A percentile compares a stretch with the other conserved stretches of the same genome.
Conservation (phyloP, 1,140 invertebrate genomes). For the Drosophila pachea region DNA sequence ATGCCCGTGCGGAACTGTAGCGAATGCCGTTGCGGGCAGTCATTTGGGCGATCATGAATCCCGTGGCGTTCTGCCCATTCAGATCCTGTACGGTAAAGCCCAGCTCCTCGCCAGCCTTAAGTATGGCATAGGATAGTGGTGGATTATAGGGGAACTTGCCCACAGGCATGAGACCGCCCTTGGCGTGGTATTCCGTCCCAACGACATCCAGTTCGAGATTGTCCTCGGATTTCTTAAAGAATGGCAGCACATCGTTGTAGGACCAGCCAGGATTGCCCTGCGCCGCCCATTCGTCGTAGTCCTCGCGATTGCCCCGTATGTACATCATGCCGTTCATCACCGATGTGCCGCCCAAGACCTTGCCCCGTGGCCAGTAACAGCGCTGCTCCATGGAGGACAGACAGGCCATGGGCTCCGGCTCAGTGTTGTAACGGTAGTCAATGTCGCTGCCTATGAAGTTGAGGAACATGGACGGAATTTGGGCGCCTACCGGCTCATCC, state of each 20-base stretch:
- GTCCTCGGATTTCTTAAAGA: constrained; percentile 92
- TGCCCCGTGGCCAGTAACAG: constrained; percentile 91
- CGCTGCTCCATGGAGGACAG: constrained; percentile 85
- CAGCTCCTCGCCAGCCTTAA: constrained; percentile 90
- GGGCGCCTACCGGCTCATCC: constrained; percentile 89
- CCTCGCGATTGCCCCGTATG: constrained; percentile 92
- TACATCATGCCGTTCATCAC: constrained; percentile 99
- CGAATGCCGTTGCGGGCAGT: constrained; percentile 93
- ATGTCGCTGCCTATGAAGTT: constrained; percentile 90
- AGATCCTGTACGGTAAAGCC: constrained; percentile 89
- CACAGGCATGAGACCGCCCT: constrained; percentile 88
- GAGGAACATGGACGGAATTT: constrained; percentile 91
- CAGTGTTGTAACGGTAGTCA: constrained; percentile 93
- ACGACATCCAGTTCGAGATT: constrained; percentile 87
- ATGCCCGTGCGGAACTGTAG: constrained; percentile 89
- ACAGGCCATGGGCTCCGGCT: constrained; percentile 91
- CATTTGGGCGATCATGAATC: constrained; percentile 91
- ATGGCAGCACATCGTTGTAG: constrained; percentile 92
- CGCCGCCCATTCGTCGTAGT: constrained; percentile 94
- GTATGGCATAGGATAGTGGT: constrained; percentile 88
- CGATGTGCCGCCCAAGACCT: constrained; percentile 94
- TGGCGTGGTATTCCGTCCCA: constrained; percentile 87
- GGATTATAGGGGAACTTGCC: constrained; percentile 92
- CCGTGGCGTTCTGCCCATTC: constrained; percentile 89
- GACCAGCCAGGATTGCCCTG: constrained; percentile 93